Conservation (phyloP, 2,888 invertebrate genomes). For the Carabus problematicus region DNA sequence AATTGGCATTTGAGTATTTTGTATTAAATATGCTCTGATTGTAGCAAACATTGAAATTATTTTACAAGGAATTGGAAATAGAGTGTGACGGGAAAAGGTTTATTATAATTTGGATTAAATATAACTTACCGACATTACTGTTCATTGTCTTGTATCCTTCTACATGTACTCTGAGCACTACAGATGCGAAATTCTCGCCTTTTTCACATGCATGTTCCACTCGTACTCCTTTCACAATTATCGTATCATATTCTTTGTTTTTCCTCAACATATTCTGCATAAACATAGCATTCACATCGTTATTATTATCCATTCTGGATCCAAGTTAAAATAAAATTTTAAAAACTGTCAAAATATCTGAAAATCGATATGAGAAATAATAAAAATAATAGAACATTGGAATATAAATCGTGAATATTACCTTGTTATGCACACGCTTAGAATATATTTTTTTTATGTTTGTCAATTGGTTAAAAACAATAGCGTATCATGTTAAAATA, state of each 20-base stretch:
- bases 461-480: too few relatives aligned
- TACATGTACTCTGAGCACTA: slow-evolving; percentile 44
- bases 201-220: background rate
- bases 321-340: slow-evolving; percentile 1
- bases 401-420: too few relatives aligned
- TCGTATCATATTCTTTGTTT: slow-evolving; percentile 40
- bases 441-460: too few relatives aligned
- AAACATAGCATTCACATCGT: slow-evolving; percentile 25
- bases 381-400: slow-evolving; percentile 6
- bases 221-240: background rate
- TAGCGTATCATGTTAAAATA: too few relatives aligned
- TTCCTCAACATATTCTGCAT: slow-evolving; percentile 40
- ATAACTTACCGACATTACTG: slow-evolving; percentile 19
- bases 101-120: slow-evolving; percentile 1
- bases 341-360: slow-evolving; percentile 27
- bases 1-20: too few relatives aligned
- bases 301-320: background rate
- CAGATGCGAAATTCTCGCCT: slow-evolving; percentile 39
- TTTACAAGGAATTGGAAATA: slow-evolving; percentile 5
- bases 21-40: slow-evolving; percentile 1
- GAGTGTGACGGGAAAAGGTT: too few relatives aligned
- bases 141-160: slow-evolving; percentile 38
- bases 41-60: too few relatives aligned
- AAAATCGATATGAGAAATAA: slow-evolving; percentile 29
- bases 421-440: too few relatives aligned